Conservation (phyloP, 2,797 vertebrate species). For the Pipistrellus pipistrellus region DNA sequence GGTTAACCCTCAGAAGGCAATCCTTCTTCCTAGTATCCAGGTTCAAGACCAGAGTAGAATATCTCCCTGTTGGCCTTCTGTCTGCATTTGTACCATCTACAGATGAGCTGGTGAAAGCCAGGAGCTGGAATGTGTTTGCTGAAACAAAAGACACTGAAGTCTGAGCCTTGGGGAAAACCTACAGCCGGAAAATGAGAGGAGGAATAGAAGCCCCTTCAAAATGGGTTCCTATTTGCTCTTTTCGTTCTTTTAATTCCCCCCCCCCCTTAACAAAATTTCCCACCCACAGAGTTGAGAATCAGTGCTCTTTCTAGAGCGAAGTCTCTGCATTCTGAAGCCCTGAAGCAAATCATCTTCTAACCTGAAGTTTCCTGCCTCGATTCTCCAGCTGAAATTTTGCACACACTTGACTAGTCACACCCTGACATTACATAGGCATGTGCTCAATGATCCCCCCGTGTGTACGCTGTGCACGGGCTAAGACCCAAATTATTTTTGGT, state of each 20-base stretch:
- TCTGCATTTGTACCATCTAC: background rate
- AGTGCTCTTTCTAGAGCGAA: background rate
- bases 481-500: conserved; percentile 44
- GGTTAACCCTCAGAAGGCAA: background rate
- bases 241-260: background rate
- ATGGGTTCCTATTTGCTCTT: background rate
- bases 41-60: background rate
- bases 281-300: background rate
- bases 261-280: background rate
- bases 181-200: background rate
- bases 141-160: background rate
- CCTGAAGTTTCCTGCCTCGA: background rate
- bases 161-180: background rate
- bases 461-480: background rate
- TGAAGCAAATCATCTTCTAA: background rate
- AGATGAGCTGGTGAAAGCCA: background rate
- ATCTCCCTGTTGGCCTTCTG: background rate
- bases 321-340: background rate
- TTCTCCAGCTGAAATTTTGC: background rate
- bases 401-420: background rate
- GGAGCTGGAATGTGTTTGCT: background rate
- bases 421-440: background rate
- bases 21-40: background rate
- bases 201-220: background rate
- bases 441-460: background rate